Evolutionary conservation across 2,113 vertebrate species (phyloP).

Genomic region (Puntigrus tetrazona): DNA sequence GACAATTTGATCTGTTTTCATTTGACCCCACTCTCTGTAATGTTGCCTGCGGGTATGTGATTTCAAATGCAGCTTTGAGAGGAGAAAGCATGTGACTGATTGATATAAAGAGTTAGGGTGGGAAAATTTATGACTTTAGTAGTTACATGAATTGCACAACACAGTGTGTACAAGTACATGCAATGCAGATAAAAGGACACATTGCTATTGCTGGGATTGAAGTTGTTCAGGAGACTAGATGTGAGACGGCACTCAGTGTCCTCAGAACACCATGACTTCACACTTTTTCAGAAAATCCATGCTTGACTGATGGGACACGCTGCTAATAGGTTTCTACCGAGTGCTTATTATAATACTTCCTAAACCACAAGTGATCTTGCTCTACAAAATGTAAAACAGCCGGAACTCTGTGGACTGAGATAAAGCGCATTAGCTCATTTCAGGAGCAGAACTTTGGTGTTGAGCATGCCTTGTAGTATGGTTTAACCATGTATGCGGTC

Average conservation of each 20-base stretch:
- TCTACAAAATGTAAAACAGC: constrained; percentile 33
- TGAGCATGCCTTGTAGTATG: not conserved
- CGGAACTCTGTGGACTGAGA: constrained; percentile 34
- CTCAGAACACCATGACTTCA: constrained; percentile 52
- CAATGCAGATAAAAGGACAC: not conserved
- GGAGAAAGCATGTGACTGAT: not conserved
- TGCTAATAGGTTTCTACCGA: constrained; percentile 71
- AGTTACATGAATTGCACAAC: not conserved
- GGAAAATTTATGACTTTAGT: not conserved
- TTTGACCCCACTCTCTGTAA: constrained; percentile 36
- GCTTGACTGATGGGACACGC: constrained; percentile 56
- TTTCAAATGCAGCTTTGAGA: not conserved
- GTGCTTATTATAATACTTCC: constrained; percentile 64
- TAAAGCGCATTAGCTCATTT: constrained; percentile 31
- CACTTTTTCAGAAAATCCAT: constrained; percentile 53
- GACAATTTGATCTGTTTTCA: constrained; percentile 31
- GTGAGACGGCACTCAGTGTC: constrained; percentile 45
- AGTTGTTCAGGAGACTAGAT: constrained; percentile 53
- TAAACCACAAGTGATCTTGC: constrained; percentile 48
- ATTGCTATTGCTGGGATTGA: not conserved
- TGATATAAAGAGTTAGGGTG: not conserved
- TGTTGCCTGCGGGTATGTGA: constrained; percentile 13
- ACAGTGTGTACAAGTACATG: not conserved
- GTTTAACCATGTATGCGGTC: constrained; percentile 13
- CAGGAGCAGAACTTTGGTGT: not conserved